A percentile compares a stretch with the other conserved stretches of the same genome.
Evolutionary conservation across 2,113 vertebrate genomes (phyloP).

Genomic region (Antechinus flavipes): DNA sequence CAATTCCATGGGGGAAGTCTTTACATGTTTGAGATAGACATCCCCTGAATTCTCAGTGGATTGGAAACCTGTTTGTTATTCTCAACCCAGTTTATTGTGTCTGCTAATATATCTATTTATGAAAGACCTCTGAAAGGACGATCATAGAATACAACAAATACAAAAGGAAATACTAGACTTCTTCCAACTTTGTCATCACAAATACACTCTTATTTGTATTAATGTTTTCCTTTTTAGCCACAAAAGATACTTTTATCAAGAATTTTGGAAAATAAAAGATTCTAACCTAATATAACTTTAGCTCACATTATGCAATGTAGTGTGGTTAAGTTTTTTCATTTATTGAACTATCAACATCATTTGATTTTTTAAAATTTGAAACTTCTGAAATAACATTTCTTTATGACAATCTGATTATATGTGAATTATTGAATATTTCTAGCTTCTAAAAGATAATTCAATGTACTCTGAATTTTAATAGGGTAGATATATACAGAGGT

Average conservation of each 20-base stretch:
- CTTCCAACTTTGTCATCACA: slow-evolving; percentile 82
- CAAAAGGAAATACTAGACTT: slow-evolving; percentile 93
- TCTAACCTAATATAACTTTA: slow-evolving; percentile 40
- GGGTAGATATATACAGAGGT: neutral
- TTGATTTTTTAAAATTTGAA: slow-evolving; percentile 47
- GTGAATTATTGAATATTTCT: neutral
- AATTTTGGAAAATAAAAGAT: slow-evolving; percentile 44
- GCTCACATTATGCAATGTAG: slow-evolving; percentile 30
- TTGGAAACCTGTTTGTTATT: neutral
- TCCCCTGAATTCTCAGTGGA: neutral
- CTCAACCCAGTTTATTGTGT: neutral
- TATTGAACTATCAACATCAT: slow-evolving; percentile 18
- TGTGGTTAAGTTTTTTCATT: slow-evolving; percentile 2
- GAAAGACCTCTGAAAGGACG: slow-evolving; percentile 94
- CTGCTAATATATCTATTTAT: slow-evolving; percentile 85
- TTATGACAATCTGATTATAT: neutral
- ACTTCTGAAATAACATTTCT: slow-evolving; percentile 37
- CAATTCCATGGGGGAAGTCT: neutral
- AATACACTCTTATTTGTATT: slow-evolving; percentile 23
- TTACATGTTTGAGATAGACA: neutral
- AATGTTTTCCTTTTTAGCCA: slow-evolving; percentile 26
- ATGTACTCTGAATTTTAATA: neutral
- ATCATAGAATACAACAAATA: slow-evolving; percentile 94
- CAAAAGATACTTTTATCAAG: neutral
- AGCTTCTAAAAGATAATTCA: neutral